Evolutionary conservation across 2,797 vertebrate genomes (phyloP).

Genomic region (Rhinophrynus dorsalis): DNA sequence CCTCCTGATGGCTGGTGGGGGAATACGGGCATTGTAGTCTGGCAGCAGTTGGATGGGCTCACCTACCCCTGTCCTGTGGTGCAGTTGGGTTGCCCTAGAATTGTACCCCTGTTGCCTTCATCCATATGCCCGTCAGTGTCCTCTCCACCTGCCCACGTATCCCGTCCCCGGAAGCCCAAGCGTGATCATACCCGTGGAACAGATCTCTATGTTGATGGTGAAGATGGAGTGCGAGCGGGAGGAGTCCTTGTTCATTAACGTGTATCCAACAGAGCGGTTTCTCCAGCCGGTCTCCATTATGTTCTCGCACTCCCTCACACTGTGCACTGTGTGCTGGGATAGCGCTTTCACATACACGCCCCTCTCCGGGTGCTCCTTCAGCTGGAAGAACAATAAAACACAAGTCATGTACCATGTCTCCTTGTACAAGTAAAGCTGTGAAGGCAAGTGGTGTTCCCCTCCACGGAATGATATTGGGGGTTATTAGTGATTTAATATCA

Average conservation of each 20-base stretch:
- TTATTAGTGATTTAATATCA: too few species aligned
- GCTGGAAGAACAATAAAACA: constrained; percentile 60
- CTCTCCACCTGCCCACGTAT: too few species aligned
- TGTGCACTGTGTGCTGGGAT: constrained; percentile 83
- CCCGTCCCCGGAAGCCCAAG: too few species aligned
- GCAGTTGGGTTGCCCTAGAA: too few species aligned
- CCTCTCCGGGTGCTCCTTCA: constrained; percentile 86
- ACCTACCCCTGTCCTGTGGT: too few species aligned
- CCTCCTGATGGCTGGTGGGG: too few species aligned
- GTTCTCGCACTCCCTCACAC: constrained; percentile 77
- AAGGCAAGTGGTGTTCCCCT: too few species aligned
- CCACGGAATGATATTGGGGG: too few species aligned
- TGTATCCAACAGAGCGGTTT: constrained; percentile 83
- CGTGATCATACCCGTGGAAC: constrained; percentile 67
- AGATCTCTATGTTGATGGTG: constrained; percentile 86
- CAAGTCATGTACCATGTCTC: not conserved
- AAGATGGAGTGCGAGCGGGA: constrained; percentile 90
- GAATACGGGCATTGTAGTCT: too few species aligned
- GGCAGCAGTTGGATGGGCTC: too few species aligned
- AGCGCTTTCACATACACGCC: constrained; percentile 82
- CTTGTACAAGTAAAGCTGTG: fast-evolving
- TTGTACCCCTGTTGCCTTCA: too few species aligned
- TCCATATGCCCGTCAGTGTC: too few species aligned
- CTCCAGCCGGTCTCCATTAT: constrained; percentile 82
- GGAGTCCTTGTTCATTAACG: constrained; percentile 88